A percentile compares a stretch with the other conserved stretches of the same genome.
phyloP scores from a whole-genome alignment of 2,797 vertebrate genomes.

The Leptoclinus maculatus region DNA sequence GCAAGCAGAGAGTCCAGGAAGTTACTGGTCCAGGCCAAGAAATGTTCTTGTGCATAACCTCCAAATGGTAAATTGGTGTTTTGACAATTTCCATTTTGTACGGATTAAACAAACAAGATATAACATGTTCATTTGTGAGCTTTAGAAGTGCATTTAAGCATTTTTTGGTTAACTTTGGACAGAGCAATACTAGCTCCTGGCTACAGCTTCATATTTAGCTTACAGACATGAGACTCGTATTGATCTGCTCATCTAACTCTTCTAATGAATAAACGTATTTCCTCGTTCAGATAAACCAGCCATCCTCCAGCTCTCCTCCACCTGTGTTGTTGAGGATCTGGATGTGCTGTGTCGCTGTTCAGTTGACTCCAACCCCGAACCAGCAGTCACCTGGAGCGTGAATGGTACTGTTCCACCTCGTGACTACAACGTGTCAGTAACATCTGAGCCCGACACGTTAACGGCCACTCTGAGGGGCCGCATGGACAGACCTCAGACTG shows the following conservation, averaged over 20 bases:
- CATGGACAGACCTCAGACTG: slow-evolving; percentile 56
- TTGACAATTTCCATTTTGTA: not conserved
- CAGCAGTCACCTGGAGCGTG: slow-evolving; percentile 84
- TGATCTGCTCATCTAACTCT: not conserved
- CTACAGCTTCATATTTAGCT: not conserved
- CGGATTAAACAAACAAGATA: not conserved
- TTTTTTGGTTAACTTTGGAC: not conserved
- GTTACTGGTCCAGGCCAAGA: not conserved
- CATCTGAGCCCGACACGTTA: slow-evolving; percentile 36
- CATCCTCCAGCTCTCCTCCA: slow-evolving; percentile 71
- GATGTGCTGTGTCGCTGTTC: slow-evolving; percentile 77
- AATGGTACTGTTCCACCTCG: slow-evolving; percentile 72
- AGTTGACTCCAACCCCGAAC: slow-evolving; percentile 82
- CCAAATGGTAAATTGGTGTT: not conserved
- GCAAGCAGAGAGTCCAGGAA: not conserved
- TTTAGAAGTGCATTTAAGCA: not conserved
- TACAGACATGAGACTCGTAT: not conserved
- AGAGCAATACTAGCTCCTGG: not conserved
- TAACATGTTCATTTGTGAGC: not conserved
- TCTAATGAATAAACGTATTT: not conserved
- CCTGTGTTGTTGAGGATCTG: slow-evolving; percentile 59
- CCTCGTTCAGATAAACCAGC: slow-evolving; percentile 78
- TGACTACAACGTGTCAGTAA: slow-evolving; percentile 73
- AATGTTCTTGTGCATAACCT: not conserved
- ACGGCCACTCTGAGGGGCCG: slow-evolving; percentile 69